Evolutionary conservation across 2,113 vertebrate genomes (phyloP), one percentile per base, ranked within the genome.

Genomic region (Phyllostomus discolor): DNA sequence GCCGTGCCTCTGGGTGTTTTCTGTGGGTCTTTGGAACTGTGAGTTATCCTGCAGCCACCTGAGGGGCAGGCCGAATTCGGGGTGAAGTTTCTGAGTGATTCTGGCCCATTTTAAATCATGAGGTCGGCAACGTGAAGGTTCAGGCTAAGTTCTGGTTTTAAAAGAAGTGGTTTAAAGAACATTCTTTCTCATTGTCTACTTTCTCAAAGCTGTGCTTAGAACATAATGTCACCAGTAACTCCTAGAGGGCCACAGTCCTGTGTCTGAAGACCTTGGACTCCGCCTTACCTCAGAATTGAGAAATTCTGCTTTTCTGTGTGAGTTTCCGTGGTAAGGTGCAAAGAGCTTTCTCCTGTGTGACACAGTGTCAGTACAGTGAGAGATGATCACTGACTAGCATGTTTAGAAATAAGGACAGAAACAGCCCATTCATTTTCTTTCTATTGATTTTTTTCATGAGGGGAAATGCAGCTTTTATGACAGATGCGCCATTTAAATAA

Each of bases 21-120:
- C 69, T 31, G 0, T 4, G 8, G n/a, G 14, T 14, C 26, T 20
- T 54, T 0, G 0, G 4, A 1, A 15, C 7, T 12, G 0, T 15
- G 43, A 50, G 57, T 64, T 35, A 24, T 0, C 2, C 35, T 4
- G 8, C 1, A 4, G 59, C 54, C n/a, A 1, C 38, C 33, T 2
- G 20, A 89, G 38, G 38, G 67, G 16, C 33, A 4, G 7, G 24
- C 6, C 69, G 1, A 76, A 17, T 14, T 26, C 10, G 24, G 15
- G 20, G 17, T 5, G 2, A 52, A 5, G 9, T 62, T 92, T 41
- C 57, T 22, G 57, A 46, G 59, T 72, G 35, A 46, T 84, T 66
- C 15, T 90, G 66, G 3, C 28, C 67, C 41, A 1, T 81, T 89
- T 79, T 62, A 78, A 82, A 38, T 81, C 72, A 31, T 14, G 59